Conservation (phyloP, 1,140 invertebrate genomes). For the Lethocerus indicus region DNA sequence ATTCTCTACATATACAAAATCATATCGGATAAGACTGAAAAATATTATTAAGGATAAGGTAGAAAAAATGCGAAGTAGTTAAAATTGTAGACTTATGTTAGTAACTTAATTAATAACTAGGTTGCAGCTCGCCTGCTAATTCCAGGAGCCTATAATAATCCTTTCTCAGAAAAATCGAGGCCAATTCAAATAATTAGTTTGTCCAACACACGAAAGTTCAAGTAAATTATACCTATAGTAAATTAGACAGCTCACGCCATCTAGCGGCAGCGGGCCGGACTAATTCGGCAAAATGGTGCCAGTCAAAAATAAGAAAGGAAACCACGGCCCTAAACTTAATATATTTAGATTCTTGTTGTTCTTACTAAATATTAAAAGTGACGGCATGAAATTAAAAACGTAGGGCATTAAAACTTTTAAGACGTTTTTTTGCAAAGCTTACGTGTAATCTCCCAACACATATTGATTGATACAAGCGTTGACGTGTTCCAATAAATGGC, state of each 20-base stretch:
- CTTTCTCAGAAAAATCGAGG: no score
- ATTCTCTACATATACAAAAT: not conserved
- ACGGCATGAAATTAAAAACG: no score
- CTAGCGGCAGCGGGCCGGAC: no score
- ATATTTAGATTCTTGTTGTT: not conserved
- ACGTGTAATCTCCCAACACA: slow-evolving; percentile 70
- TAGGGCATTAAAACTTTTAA: not conserved
- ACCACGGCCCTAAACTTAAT: not conserved
- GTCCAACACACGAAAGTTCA: no score
- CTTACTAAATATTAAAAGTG: not conserved
- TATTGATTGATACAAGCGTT: slow-evolving; percentile 79
- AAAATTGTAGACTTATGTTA: no score
- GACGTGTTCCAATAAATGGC: slow-evolving; percentile 86
- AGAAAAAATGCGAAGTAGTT: not conserved
- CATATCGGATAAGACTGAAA: not conserved
- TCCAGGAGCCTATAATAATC: not conserved
- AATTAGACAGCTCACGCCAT: no score
- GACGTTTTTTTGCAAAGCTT: slow-evolving; percentile 22
- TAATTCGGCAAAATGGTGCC: no score
- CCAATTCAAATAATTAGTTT: not conserved
- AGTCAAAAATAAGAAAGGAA: no score
- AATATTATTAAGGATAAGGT: not conserved
- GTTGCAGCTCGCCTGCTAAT: not conserved
- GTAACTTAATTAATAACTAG: not conserved
- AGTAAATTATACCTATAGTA: no score